These are phyloP conservation scores for Meandrusa payeni DNA, from an alignment of 2,888 invertebrate species.

Conservation along the genomic window DNA sequence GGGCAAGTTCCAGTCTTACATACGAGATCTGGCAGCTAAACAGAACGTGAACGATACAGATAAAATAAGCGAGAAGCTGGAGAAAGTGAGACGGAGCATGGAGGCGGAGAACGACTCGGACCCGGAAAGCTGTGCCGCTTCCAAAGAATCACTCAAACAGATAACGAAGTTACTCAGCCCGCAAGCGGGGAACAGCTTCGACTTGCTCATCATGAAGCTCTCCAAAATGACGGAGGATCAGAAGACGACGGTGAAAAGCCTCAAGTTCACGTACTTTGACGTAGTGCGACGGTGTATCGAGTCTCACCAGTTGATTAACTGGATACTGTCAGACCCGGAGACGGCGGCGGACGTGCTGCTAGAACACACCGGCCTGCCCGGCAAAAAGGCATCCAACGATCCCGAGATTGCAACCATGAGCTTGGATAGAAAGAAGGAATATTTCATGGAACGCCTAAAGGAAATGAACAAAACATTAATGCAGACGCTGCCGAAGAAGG, in stretches of 20 bases:
- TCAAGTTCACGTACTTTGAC: slow-evolving; percentile 65
- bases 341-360: slow-evolving; percentile 57
- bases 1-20: slow-evolving; percentile 62
- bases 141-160: slow-evolving; percentile 55
- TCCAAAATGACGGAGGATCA: slow-evolving; percentile 58
- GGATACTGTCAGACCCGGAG: slow-evolving; percentile 60
- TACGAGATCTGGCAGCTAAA: slow-evolving; percentile 57
- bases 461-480: slow-evolving; percentile 62
- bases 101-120: slow-evolving; percentile 41
- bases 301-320: slow-evolving; percentile 53
- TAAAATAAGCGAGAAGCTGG: slow-evolving; percentile 55
- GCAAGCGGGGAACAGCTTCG: slow-evolving; percentile 57
- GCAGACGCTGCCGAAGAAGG: slow-evolving; percentile 59
- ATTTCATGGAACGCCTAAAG: slow-evolving; percentile 54
- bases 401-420: slow-evolving; percentile 48
- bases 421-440: slow-evolving; percentile 53
- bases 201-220: slow-evolving; percentile 61
- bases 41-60: slow-evolving; percentile 47
- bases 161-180: slow-evolving; percentile 54
- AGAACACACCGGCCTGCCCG: slow-evolving; percentile 57
- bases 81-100: slow-evolving; percentile 44
- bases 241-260: slow-evolving; percentile 51
- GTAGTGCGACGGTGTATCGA: slow-evolving; percentile 58
- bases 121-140: slow-evolving; percentile 42
- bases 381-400: slow-evolving; percentile 43